These are phyloP conservation scores for Anaspis maculata DNA, from an alignment of 2,888 invertebrate genomes.

Conservation along the genomic window DNA sequence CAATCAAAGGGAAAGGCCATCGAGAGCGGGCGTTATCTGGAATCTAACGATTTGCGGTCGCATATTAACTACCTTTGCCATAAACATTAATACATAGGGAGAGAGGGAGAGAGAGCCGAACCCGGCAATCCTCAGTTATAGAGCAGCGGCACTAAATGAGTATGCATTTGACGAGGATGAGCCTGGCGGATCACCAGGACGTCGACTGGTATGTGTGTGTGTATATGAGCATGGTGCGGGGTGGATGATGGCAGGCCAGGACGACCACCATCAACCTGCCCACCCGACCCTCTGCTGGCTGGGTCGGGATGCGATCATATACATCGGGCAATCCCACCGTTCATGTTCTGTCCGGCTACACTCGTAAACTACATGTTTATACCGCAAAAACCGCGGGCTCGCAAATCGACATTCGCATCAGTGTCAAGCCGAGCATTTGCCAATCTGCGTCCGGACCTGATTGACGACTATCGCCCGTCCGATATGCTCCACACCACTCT, in stretches of 20 bases:
- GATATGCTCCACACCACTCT: constrained; percentile 7
- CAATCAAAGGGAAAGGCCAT: too few species aligned
- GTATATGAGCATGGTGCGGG: too few species aligned
- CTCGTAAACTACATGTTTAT: constrained; percentile 45
- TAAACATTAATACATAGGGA: constrained; percentile 14
- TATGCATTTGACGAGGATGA: constrained; percentile 30
- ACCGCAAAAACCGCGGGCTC: constrained; percentile 45
- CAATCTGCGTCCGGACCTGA: constrained; percentile 39
- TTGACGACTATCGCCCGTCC: constrained; percentile 34
- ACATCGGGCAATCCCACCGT: constrained; percentile 36
- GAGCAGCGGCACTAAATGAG: too few species aligned
- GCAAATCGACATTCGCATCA: constrained; percentile 43
- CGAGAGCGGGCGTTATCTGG: too few species aligned
- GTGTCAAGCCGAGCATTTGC: constrained; percentile 38
- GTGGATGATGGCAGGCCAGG: too few species aligned
- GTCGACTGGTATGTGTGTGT: constrained; percentile 22
- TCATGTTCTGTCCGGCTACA: constrained; percentile 40
- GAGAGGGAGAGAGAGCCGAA: constrained; percentile 6
- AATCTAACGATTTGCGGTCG: constrained; percentile 11
- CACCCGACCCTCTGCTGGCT: too few species aligned
- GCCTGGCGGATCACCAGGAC: constrained; percentile 31
- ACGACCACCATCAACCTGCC: too few species aligned
- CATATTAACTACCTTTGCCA: constrained; percentile 10
- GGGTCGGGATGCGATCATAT: constrained; percentile 13
- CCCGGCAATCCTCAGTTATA: constrained; percentile 7